phyloP scores from a whole-genome alignment of 2,797 vertebrate species.

The Scolopax bukidnonensis region DNA sequence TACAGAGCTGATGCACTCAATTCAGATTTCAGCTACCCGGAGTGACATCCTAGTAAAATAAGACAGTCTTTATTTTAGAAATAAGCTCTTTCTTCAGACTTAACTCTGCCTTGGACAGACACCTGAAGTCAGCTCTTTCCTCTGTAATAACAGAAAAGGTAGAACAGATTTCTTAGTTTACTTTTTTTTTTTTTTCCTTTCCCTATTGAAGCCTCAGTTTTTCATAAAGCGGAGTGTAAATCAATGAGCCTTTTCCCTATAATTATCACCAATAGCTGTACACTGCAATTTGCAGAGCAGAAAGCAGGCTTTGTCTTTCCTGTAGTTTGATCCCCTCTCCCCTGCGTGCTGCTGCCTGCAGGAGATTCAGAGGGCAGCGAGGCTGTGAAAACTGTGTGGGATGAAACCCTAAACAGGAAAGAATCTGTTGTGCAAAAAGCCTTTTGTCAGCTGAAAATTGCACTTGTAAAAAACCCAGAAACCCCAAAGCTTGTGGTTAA shows the following conservation, averaged over 20 bases:
- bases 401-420: conserved; percentile 55
- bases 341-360: background rate
- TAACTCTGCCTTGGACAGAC: background rate
- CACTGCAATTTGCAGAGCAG: background rate
- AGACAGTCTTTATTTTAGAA: background rate
- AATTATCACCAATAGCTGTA: conserved; percentile 4
- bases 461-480: conserved; percentile 31
- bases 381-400: conserved; percentile 15
- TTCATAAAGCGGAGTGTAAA: background rate
- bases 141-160: background rate
- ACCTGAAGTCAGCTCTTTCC: background rate
- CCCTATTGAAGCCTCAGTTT: background rate
- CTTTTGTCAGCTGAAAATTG: conserved; percentile 67
- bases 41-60: background rate
- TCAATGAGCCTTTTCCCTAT: background rate
- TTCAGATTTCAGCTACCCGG: background rate
- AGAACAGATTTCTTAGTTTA: background rate
- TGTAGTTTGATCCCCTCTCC: background rate
- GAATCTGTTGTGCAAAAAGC: conserved; percentile 46
- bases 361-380: conserved; percentile 9
- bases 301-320: background rate
- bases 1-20: background rate
- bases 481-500: conserved; percentile 37
- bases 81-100: background rate
- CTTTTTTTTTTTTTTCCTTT: background rate